Evolutionary conservation across 1,140 invertebrate species (phyloP).

Genomic region (Cydia strobilella): DNA sequence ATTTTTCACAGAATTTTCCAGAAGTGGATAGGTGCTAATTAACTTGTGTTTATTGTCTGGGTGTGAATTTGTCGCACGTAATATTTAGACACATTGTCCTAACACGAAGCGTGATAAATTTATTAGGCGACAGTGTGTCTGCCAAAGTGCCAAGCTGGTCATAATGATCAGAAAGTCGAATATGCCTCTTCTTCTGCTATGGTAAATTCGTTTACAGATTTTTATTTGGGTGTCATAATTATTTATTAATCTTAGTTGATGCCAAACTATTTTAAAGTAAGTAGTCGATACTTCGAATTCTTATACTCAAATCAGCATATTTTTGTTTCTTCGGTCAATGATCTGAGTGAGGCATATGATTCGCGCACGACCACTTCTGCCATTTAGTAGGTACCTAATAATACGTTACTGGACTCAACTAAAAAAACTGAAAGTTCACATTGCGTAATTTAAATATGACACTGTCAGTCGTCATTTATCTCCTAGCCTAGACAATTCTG

Average conservation of each 20-base stretch:
- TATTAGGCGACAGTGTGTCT: constrained; percentile 66
- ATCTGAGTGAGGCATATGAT: background rate
- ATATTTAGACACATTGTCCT: constrained; percentile 63
- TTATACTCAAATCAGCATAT: background rate
- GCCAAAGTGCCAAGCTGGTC: constrained; percentile 16
- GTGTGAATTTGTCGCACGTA: constrained; percentile 62
- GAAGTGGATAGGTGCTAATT: constrained; percentile 56
- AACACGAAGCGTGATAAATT: constrained; percentile 68
- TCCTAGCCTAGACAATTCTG: no score
- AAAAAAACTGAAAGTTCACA: no score
- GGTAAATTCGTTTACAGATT: background rate
- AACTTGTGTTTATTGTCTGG: constrained; percentile 68
- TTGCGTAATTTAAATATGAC: no score
- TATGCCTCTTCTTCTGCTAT: background rate
- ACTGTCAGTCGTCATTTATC: no score
- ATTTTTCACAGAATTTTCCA: constrained; percentile 43
- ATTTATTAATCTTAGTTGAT: no score
- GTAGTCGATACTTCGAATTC: background rate
- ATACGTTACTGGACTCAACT: no score
- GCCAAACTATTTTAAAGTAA: no score
- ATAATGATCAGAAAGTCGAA: background rate
- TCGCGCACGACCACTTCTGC: constrained; percentile 2
- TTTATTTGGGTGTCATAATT: no score
- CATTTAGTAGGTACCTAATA: background rate
- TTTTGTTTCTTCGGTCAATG: background rate